Evolutionary conservation across 2,888 invertebrate genomes (phyloP), one percentile per base, ranked within the genome.

Genomic region (Steromphala cineraria): DNA sequence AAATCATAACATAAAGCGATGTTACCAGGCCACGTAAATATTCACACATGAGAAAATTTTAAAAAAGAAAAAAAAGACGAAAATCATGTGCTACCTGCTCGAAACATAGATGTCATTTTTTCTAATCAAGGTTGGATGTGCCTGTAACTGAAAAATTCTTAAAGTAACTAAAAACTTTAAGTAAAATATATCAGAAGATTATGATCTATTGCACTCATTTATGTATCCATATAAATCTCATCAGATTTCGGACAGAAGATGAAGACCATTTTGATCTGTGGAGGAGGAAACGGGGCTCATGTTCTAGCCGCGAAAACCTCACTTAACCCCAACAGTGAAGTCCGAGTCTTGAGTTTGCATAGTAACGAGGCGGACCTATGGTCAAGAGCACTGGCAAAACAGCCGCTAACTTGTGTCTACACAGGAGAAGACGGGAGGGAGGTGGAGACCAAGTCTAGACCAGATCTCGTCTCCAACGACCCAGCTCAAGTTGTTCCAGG

Each of bases 201-300:
- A n/a, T n/a, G n/a, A n/a, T n/a, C n/a, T n/a, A n/a, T n/a, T n/a
- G n/a, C n/a, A n/a, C n/a, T n/a, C n/a, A n/a, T n/a, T n/a, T n/a
- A n/a, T n/a, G n/a, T n/a, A n/a, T n/a, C n/a, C n/a, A n/a, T n/a
- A n/a, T n/a, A n/a, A n/a, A n/a, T n/a, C n/a, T 36, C 1, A 10
- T 46, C 13, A 46, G 10, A 46, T 46, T 46, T 36, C 13, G 13
- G 46, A 46, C 1, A 46, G 36, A 36, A 36, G 46, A 62, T 62
- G 62, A 62, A 78, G 3, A 87, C 86, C 62, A 79, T 87, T 85
- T 36, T 81, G 19, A 56, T 87, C 31, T 89, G 90, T 81, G 90
- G 90, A 4, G 89, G 90, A 0, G 90, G 89, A 8, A 89, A 90
- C 82, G 89, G 88, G 21, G 89, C 90, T 36, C 89, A 90, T 75